Conservation (phyloP, 2,113 vertebrate species). For the Zingel zingel region DNA sequence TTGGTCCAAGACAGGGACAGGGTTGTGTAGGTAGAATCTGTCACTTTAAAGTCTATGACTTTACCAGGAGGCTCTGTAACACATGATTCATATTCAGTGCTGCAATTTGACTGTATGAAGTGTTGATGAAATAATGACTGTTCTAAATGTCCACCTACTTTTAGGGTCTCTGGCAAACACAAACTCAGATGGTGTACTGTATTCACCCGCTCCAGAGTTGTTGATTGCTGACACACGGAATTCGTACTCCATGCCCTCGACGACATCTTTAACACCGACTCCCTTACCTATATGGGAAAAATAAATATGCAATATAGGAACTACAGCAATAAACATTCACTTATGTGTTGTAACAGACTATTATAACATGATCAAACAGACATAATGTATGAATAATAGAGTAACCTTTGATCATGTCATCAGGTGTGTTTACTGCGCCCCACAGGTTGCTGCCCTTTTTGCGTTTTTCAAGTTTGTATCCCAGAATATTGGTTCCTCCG, state of each 20-base stretch:
- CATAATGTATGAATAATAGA: not conserved
- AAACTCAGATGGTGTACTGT: slow-evolving; percentile 87
- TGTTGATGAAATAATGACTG: slow-evolving; percentile 6
- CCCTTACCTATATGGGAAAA: slow-evolving; percentile 80
- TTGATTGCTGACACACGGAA: slow-evolving; percentile 91
- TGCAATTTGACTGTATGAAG: not conserved
- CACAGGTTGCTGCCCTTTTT: slow-evolving; percentile 91
- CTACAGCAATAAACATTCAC: not conserved
- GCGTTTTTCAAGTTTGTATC: slow-evolving; percentile 91
- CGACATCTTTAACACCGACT: slow-evolving; percentile 82
- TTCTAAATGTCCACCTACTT: slow-evolving; percentile 82
- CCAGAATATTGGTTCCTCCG: slow-evolving; percentile 85
- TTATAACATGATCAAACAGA: not conserved
- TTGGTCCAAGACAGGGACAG: slow-evolving; percentile 89
- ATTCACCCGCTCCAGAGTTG: slow-evolving; percentile 87
- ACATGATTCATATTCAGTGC: slow-evolving; percentile 37
- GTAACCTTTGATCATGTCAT: slow-evolving; percentile 82
- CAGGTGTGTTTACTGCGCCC: slow-evolving; percentile 82
- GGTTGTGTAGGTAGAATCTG: slow-evolving; percentile 86
- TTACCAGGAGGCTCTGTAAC: slow-evolving; percentile 87
- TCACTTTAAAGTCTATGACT: slow-evolving; percentile 89
- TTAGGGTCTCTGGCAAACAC: slow-evolving; percentile 87
- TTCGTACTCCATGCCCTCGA: slow-evolving; percentile 90
- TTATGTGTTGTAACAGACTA: not conserved
- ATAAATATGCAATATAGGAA: not conserved